phyloP scores from a whole-genome alignment of 2,888 invertebrate genomes.

The Amorpha juglandis region DNA sequence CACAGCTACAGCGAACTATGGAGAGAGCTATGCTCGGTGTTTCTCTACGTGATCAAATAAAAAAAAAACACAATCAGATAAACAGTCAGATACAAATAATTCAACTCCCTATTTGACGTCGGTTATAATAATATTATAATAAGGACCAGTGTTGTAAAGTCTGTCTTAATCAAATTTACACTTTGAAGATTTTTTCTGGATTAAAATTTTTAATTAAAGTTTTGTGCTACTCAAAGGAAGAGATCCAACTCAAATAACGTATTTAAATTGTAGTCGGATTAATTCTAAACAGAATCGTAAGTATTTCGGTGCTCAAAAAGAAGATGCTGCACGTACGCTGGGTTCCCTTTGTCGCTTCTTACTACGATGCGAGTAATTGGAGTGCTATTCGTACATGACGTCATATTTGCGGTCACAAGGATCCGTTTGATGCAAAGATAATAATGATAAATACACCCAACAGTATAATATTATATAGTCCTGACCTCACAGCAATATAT shows the following conservation, averaged over 20 bases:
- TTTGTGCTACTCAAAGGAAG: not conserved
- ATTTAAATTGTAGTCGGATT: not conserved
- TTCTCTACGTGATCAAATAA: too few relatives aligned
- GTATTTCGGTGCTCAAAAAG: slow-evolving; percentile 9
- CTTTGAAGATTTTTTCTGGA: not conserved
- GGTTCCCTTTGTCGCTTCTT: slow-evolving; percentile 17
- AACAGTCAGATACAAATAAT: too few relatives aligned
- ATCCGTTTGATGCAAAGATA: slow-evolving; percentile 9
- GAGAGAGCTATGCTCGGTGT: too few relatives aligned
- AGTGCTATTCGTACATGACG: not conserved
- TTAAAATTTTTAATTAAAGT: not conserved
- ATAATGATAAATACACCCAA: too few relatives aligned
- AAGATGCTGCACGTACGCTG: slow-evolving; percentile 7
- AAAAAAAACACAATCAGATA: too few relatives aligned
- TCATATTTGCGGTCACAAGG: slow-evolving; percentile 20
- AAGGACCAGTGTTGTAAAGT: not conserved
- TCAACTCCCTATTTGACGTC: too few relatives aligned
- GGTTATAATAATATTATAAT: too few relatives aligned
- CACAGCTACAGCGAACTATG: too few relatives aligned
- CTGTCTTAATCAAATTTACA: not conserved
- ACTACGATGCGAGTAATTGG: slow-evolving; percentile 12
- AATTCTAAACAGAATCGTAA: not conserved
- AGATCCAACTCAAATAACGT: not conserved
- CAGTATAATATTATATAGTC: too few relatives aligned
- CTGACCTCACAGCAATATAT: too few relatives aligned